These are phyloP conservation scores for Limnothrissa miodon DNA, from an alignment of 2,113 vertebrate genomes.

Conservation along the genomic window DNA sequence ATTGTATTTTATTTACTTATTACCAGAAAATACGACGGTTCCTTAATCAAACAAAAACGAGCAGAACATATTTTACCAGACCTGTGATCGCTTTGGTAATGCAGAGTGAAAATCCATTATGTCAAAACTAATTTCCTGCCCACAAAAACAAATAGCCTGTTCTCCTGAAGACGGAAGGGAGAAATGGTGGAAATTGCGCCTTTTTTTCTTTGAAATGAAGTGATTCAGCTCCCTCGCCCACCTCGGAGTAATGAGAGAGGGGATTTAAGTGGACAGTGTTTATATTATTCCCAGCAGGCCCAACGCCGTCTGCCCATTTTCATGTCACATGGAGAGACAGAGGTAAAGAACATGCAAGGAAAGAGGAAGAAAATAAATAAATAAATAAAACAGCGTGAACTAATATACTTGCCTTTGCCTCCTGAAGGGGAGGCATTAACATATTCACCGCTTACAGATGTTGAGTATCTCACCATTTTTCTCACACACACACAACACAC, in stretches of 20 bases:
- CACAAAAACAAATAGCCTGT: slow-evolving; percentile 67
- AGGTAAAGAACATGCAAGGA: background rate
- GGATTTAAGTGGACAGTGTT: slow-evolving; percentile 52
- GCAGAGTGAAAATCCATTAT: slow-evolving; percentile 74
- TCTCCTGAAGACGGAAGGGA: slow-evolving; percentile 64
- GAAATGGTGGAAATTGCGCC: slow-evolving; percentile 68
- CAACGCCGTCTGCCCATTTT: slow-evolving; percentile 49
- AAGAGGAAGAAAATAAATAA: slow-evolving; percentile 6
- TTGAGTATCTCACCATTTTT: background rate
- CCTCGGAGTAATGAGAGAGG: slow-evolving; percentile 59
- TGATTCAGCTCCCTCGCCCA: slow-evolving; percentile 61
- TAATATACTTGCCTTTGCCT: slow-evolving; percentile 13
- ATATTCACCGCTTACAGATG: slow-evolving; percentile 13
- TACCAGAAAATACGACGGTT: background rate
- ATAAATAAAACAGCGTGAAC: slow-evolving; percentile 7
- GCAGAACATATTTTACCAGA: background rate
- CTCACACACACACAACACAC: background rate
- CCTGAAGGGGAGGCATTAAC: slow-evolving; percentile 20
- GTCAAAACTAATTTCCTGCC: slow-evolving; percentile 77
- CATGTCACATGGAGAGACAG: slow-evolving; percentile 31
- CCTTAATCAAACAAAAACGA: slow-evolving; percentile 12
- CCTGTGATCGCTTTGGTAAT: slow-evolving; percentile 46
- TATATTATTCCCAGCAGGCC: slow-evolving; percentile 55
- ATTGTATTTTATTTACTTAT: background rate
- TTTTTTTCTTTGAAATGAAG: slow-evolving; percentile 45